phyloP scores from a whole-genome alignment of 2,113 vertebrate species.

The Phycodurus eques region DNA sequence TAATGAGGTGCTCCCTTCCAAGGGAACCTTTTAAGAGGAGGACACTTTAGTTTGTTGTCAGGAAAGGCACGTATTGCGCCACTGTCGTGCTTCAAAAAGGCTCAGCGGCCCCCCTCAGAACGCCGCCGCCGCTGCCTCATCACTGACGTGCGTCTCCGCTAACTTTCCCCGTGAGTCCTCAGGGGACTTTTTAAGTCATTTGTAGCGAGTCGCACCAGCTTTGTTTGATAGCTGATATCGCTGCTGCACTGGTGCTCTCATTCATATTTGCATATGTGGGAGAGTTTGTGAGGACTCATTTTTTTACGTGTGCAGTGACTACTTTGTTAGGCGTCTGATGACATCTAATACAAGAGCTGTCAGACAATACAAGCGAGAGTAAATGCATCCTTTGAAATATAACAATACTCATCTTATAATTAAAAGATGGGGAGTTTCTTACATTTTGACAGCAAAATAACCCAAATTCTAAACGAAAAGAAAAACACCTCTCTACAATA shows the following conservation, averaged over 20 bases:
- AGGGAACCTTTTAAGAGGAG: slow-evolving; percentile 12
- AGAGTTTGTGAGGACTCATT: neutral
- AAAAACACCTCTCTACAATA: too few species aligned
- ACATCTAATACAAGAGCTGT: neutral
- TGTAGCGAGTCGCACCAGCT: slow-evolving; percentile 45
- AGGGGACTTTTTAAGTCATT: slow-evolving; percentile 55
- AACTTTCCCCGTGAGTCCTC: slow-evolving; percentile 30
- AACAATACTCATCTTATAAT: too few species aligned
- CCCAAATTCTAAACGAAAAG: too few species aligned
- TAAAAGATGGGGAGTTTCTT: neutral
- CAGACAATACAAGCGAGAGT: neutral
- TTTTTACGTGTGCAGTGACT: neutral
- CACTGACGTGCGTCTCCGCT: slow-evolving; percentile 42
- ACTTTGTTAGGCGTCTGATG: neutral
- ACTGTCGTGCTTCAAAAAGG: slow-evolving; percentile 62
- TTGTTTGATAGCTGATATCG: slow-evolving; percentile 36
- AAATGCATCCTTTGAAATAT: neutral
- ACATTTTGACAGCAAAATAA: too few species aligned
- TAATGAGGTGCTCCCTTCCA: neutral
- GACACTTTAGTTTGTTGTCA: slow-evolving; percentile 49
- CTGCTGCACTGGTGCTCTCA: neutral
- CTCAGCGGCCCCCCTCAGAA: slow-evolving; percentile 49
- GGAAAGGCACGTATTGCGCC: slow-evolving; percentile 58
- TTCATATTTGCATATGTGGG: slow-evolving; percentile 17
- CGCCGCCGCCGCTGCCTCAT: slow-evolving; percentile 28